Base-by-base conservation (phyloP, 2,888 invertebrate species). In the Scelioninae gen. 2 region DNA sequence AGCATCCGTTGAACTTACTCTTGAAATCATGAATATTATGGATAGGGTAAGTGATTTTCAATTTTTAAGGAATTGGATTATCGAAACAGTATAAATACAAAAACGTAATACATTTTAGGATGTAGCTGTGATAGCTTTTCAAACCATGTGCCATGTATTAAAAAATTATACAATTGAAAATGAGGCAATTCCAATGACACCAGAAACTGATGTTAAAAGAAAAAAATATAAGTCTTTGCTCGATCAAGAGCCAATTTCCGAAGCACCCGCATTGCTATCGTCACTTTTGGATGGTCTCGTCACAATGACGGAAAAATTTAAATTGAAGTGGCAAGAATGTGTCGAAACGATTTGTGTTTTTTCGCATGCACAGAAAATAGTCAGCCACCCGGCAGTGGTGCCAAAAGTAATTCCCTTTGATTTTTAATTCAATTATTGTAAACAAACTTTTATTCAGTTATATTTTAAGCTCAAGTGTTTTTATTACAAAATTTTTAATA, bases 291-390 rank as follows among this genome's bases (percentile, higher is more conserved):
- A 93, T 64, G 90, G 89, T 0, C 86, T 94, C 9, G 87, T 90
- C 16, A 87, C 89, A 0, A 86, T 93, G 41, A 91, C 94, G 2
- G 90, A 91, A 68, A 89, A 91, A 46, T 92, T 92, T 77, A 90
- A 91, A 72, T 90, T 94, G 10, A 91, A 91, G 28, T 94, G 94
- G 94, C 90, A 91, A 65, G 93, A 94, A 78, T 93, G 92, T 65
- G 88, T 94, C 1, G 94, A 94, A 87, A 91, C 93, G 0, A 88
- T 92, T 69, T 92, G 92, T 76, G 86, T 94, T 9, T 85, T 90
- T 35, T 87, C 88, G 41, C 84, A 88, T 2, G 87, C 88, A 7
- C 86, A 90, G 68, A 88, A 87, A 70, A 87, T 91, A 53, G 79
- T 91, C 16, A 88, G 88, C 70, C 87, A 89, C 78, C 84, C 88